A percentile compares a stretch with the other conserved stretches of the same genome.
Evolutionary conservation across 2,888 invertebrate genomes (phyloP).

Genomic region (Trachelus troglodyta): DNA sequence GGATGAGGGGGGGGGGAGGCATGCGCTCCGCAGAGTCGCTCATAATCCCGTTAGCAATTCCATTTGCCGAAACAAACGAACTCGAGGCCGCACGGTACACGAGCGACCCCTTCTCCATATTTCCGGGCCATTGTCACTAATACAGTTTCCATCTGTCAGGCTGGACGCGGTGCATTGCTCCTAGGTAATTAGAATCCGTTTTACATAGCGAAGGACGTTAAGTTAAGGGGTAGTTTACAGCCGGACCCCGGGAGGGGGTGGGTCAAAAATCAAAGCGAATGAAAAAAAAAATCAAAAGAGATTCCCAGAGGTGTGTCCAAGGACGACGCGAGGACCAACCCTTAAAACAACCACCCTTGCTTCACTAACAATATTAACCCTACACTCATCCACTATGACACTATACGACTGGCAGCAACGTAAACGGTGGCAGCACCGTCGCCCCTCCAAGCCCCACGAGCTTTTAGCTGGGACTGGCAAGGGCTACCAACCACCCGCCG

Average conservation of each 20-base stretch:
- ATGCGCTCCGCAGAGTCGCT: slow-evolving; percentile 20
- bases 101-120: slow-evolving; percentile 25
- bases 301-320: too few relatives aligned
- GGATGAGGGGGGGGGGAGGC: not conserved
- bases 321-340: not conserved
- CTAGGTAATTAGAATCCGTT: not conserved
- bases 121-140: slow-evolving; percentile 42
- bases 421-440: not conserved
- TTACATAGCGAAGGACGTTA: not conserved
- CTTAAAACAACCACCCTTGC: not conserved
- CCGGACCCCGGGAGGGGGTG: not conserved
- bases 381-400: not conserved
- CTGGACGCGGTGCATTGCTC: slow-evolving; percentile 13
- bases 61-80: slow-evolving; percentile 52
- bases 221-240: not conserved
- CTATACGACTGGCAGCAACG: not conserved
- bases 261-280: not conserved
- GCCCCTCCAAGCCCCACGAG: not conserved
- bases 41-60: slow-evolving; percentile 49
- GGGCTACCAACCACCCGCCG: slow-evolving; percentile 4
- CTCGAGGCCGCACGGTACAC: slow-evolving; percentile 35
- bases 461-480: not conserved
- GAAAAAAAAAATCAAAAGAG: not conserved
- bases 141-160: slow-evolving; percentile 32
- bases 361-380: not conserved